Base-by-base conservation (phyloP, 2,797 vertebrate species). In the Enoplosus armatus region DNA sequence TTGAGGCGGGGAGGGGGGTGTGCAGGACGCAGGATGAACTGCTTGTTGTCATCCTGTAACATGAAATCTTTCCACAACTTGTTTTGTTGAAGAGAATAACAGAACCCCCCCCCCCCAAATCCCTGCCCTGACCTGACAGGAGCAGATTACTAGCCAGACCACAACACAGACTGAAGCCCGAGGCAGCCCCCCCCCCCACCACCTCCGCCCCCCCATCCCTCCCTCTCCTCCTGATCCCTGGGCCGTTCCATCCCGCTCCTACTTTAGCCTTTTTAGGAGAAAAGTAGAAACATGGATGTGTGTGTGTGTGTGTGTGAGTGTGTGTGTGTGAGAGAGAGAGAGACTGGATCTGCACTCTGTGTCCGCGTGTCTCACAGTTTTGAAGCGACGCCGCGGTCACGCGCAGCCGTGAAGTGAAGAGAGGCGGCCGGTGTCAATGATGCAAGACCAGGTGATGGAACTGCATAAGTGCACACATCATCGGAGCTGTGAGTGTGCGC, bases 201-300 rank as follows among this genome's bases (percentile, higher is more conserved):
- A n/a, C n/a, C n/a, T n/a, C n/a, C n/a, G n/a, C n/a, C n/a, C n/a
- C n/a, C n/a, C 82, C 53, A 18, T 37, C 62, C 37, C 69, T 80
- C 83, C 75, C 72, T 67, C 31, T 74, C 69, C 72, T 70, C 69
- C 72, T 70, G 67, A 80, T 80, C 70, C 73, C 7, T n/a, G n/a
- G 5, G 58, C 56, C 79, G n/a, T 35, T 56, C 50, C 31, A 41
- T 72, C 48, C 68, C 1, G 55, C 66, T 82, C 75, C 75, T 20
- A 26, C 70, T 85, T 59, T 77, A 33, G 63, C 79, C 82, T 87
- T 92, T 89, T 89, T 84, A 78, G 86, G 86, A 84, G 61, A 90
- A 82, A 75, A 75, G 48, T 20, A 43, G 26, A 59, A 51, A 79
- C 60, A 8, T 10, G 53, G 65, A 62, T 35, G 69, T 61, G 51